Base-by-base conservation (phyloP, 2,113 vertebrate species). In the Sphaerodactylus townsendi region DNA sequence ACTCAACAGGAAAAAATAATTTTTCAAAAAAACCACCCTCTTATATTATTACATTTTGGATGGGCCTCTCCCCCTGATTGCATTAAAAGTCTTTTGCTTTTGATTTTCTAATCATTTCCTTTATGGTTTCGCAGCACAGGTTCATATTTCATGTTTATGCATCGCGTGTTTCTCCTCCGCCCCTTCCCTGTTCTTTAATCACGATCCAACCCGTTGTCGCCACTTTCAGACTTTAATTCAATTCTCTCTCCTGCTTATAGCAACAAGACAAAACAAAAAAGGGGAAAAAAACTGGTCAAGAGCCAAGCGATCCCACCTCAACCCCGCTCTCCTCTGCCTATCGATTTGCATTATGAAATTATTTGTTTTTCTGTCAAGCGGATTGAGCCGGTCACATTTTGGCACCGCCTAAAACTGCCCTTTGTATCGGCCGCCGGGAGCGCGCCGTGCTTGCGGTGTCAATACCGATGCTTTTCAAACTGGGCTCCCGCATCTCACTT, bases 111-210 rank as follows among this genome's bases (percentile, higher is more conserved):
- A 84, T 78, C 75, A 28, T 46, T 39, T 64, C 72, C 44, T 76
- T 68, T 83, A n/a, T 46, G 39, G 75, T 72, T 84, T 78, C 50
- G 66, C 44, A 41, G 46, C 17, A 11, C 70, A 76, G 48, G 66
- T 84, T 56, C 33, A 62, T 46, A 35, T 84, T 84, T 84, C 83
- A 72, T 78, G 30, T 62, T 78, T 84, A 78, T 21, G 66, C 10
- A 71, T 37, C 62, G 13, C 39, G 28, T 59, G 30, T 71, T 62
- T 66, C n/a, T 53, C 5, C 3, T 13, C 5, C 39, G 2, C 5
- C 50, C 37, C 41, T 33, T 39, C 10, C 3, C 6, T 2, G 11
- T 19, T 14, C 50, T 62, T 73, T 73, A 73, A 82, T 82, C 50
- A 81, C 11, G 10, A n/a, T 59, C 37, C n/a, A 39, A 8, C 70